Base-by-base conservation (phyloP, 1,140 invertebrate genomes). In the Macrobrachium nipponense region DNA sequence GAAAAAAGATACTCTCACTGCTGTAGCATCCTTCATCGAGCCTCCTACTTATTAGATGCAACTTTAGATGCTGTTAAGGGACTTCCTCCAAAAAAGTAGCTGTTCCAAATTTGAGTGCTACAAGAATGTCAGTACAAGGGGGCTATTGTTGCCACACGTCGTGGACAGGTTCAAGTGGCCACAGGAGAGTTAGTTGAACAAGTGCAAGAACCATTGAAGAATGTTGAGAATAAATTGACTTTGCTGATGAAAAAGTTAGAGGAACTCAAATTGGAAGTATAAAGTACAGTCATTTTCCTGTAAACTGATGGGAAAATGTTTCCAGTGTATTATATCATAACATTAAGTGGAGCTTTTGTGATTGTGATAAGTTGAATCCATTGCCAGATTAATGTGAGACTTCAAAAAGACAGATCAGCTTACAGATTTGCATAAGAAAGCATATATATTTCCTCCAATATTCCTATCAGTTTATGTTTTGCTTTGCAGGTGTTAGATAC, bases 1-100 rank as follows among this genome's bases (percentile, higher is more conserved):
- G 94, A 92, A 90, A 90, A 93, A 91, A 87, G 93, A 92, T 66
- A 61, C 78, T 12, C n/a, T 77, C 7, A 36, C 61, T 5, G 44
- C 44, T 15, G 79, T 87, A 43, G 85, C 79, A 76, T 79, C 73
- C 51, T 87, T 62, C 73, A 76, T 58, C 85, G 85, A n/a, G 78
- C 79, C 18, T 60, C 18, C 23, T 51, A 76, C n/a, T 59, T 87
- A 59, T 5, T 81, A 68, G 85, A 87, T 62, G 85, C 79, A 62
- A 72, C 80, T n/a, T 15, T 87, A 61, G 70, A 60, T 23, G 60
- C 79, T n/a, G 64, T 66, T 27, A 43, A 81, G 20, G 85, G 61
- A 51, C 61, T 44, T 23, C 0, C n/a, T 66, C 70, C 72, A n/a
- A 75, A n/a, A 75, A 80, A n/a, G 80, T 68, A 59, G 85, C 80